Evolutionary conservation across 2,113 vertebrate species (phyloP), one percentile per base, ranked within the genome.

Genomic region (Vimba vimba): DNA sequence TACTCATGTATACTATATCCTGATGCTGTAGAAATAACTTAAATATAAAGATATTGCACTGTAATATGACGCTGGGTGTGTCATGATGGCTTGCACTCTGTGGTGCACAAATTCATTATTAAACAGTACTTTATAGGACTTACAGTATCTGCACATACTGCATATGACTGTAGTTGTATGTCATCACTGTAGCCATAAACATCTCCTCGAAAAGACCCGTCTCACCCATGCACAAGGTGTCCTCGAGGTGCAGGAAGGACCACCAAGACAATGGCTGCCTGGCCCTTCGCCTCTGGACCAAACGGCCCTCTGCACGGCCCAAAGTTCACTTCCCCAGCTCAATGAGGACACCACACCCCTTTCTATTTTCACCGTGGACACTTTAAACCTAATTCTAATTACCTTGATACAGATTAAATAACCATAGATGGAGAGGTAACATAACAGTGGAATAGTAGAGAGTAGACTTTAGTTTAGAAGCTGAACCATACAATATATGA

Each of bases 321-420:
- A 74, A 47, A 25, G 71, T 74, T 74, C 71, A 47, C 71, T 45
- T 74, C 39, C 23, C 23, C 39, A 74, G 3, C 39, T 75, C 43
- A 47, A 1, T 25, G 73, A 75, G 73, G 43, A 27, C 6, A 6
- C 73, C 43, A 6, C 73, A 75, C 73, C 73, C 71, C 12, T 50
- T 75, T 75, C 73, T 75, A 75, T 75, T 75, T 75, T 75, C 73
- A 74, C 12, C 23, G 27, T 75, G 39, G 68, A 71, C 21, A 36
- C 33, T 39, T 43, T n/a, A n/a, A 50, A 47, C 43, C 23, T 15
- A n/a, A 25, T 74, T 74, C 4, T 1, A 74, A 74, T 74, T 0
- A 75, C 73, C 73, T 13, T 47, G 73, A 25, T 27, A 3, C 13
- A 27, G 73, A 75, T 50, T 45, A 47, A 43, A 15, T 45, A 25